A percentile compares a stretch with the other conserved stretches of the same genome.
phyloP scores from a whole-genome alignment of 1,140 invertebrate species.

The Drosophila bipectinata region DNA sequence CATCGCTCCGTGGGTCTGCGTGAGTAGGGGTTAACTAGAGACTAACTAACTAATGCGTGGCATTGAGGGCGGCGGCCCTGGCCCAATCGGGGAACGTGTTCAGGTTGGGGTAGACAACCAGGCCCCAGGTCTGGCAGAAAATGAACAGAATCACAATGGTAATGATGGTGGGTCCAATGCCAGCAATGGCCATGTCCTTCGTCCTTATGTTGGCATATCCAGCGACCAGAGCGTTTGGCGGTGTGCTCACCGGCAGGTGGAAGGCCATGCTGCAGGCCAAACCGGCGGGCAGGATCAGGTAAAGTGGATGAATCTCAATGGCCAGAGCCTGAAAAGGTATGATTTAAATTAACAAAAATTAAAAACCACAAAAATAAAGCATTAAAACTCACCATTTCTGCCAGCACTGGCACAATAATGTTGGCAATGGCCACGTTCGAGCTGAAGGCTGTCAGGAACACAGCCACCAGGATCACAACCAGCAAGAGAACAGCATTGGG shows the following conservation, averaged over 20 bases:
- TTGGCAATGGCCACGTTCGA: constrained; percentile 95
- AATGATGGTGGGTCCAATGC: constrained; percentile 91
- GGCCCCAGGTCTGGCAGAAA: constrained; percentile 88
- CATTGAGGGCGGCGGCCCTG: constrained; percentile 37
- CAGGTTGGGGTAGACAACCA: constrained; percentile 84
- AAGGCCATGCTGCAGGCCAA: constrained; percentile 91
- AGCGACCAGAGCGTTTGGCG: constrained; percentile 97
- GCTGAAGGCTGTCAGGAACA: constrained; percentile 91
- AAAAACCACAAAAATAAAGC: not conserved
- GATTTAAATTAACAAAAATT: not conserved
- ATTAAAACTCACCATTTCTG: constrained; percentile 87
- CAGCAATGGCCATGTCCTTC: constrained; percentile 90
- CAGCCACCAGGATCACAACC: constrained; percentile 85
- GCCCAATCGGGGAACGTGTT: constrained; percentile 83
- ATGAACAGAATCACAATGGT: constrained; percentile 88
- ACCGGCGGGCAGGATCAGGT: constrained; percentile 93
- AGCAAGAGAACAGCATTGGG: constrained; percentile 86
- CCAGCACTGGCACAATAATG: constrained; percentile 90
- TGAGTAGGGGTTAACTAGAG: constrained; percentile 37
- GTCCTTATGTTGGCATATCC: constrained; percentile 91
- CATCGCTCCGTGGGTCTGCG: constrained; percentile 20
- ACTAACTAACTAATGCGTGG: constrained; percentile 52
- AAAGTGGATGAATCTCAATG: constrained; percentile 91
- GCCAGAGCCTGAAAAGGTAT: constrained; percentile 84
- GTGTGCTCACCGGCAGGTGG: constrained; percentile 89